Conservation (phyloP, 2,888 invertebrate genomes). For the Torymus aiolomorphi region DNA sequence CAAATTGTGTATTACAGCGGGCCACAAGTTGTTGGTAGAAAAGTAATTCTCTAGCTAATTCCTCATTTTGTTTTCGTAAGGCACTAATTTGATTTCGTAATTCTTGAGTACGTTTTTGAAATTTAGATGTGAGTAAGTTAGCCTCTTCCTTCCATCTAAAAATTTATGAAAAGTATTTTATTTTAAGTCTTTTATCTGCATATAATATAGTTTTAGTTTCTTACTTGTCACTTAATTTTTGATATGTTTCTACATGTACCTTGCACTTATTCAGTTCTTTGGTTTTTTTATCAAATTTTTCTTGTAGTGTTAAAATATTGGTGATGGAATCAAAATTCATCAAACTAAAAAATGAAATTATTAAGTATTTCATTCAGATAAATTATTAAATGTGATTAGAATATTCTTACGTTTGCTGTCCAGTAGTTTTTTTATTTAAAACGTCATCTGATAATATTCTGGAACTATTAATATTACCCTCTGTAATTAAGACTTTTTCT, state of each 20-base stretch:
- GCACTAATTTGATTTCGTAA: constrained; percentile 78
- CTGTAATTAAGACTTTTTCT: constrained; percentile 62
- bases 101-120: constrained; percentile 79
- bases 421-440: constrained; percentile 20
- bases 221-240: constrained; percentile 79
- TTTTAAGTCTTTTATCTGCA: constrained; percentile 18
- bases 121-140: constrained; percentile 79
- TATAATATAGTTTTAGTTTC: constrained; percentile 31
- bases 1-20: constrained; percentile 61
- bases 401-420: constrained; percentile 50
- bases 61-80: constrained; percentile 76
- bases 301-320: constrained; percentile 61
- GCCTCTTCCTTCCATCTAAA: constrained; percentile 82
- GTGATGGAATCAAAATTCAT: constrained; percentile 35
- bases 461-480: constrained; percentile 49
- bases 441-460: constrained; percentile 24
- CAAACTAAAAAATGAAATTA: constrained; percentile 30
- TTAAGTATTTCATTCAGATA: neutral
- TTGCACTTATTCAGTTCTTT: constrained; percentile 80
- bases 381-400: neutral
- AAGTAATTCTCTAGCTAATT: constrained; percentile 70
- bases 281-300: constrained; percentile 74
- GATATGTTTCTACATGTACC: constrained; percentile 80
- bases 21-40: constrained; percentile 66
- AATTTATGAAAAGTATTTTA: constrained; percentile 41